Percentiles rank a stretch among this genome's conserved stretches.
These are phyloP conservation scores for Psettodes erumei DNA, from an alignment of 2,113 vertebrate genomes.

Conservation along the genomic window DNA sequence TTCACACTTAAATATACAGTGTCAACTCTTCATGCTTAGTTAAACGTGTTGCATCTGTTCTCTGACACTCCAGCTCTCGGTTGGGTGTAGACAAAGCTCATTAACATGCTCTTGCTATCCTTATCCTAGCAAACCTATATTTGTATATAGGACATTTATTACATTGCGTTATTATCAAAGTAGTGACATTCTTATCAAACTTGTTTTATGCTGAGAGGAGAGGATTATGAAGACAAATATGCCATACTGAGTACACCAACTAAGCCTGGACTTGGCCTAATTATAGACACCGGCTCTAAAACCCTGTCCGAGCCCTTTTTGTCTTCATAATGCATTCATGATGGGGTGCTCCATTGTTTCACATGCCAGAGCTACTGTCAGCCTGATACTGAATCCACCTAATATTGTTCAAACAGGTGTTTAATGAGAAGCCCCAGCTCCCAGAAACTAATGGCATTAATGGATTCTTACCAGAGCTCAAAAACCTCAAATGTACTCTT, in stretches of 20 bases:
- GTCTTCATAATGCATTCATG: conserved; percentile 55
- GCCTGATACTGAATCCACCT: conserved; percentile 22
- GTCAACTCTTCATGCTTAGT: neutral
- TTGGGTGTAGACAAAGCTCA: conserved; percentile 22
- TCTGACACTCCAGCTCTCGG: neutral
- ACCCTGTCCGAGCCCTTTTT: conserved; percentile 26
- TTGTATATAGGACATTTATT: neutral
- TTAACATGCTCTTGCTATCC: conserved; percentile 17
- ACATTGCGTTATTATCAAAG: conserved; percentile 22
- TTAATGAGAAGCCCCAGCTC: conserved; percentile 53
- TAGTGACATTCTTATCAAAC: conserved; percentile 25
- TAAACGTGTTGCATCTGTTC: conserved; percentile 18
- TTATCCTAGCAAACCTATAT: neutral
- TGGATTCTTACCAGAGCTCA: neutral
- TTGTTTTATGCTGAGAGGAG: conserved; percentile 24
- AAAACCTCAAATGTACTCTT: neutral
- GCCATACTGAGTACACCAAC: conserved; percentile 32
- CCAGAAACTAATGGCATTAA: conserved; percentile 42
- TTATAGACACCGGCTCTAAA: conserved; percentile 50
- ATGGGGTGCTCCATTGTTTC: conserved; percentile 43
- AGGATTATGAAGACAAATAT: conserved; percentile 56
- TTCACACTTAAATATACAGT: conserved; percentile 11
- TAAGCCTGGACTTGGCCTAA: conserved; percentile 52
- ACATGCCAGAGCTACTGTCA: conserved; percentile 16
- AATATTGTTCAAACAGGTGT: conserved; percentile 59